Evolutionary conservation across 1,140 invertebrate species (phyloP), one percentile per base, ranked within the genome.

Genomic region (Drosophila bifasciata): DNA sequence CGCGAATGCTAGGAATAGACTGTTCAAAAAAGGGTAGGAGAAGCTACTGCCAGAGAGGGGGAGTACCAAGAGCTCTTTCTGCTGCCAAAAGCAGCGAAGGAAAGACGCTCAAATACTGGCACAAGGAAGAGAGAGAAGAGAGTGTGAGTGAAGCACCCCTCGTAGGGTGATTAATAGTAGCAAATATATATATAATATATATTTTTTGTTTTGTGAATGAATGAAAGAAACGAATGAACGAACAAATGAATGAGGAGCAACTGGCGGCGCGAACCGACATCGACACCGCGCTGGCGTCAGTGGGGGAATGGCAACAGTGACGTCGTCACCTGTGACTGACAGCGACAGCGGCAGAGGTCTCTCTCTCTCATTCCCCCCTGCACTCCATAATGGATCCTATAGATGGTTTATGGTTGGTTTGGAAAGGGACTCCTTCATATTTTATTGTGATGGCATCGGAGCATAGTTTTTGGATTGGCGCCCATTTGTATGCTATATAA

Each of bases 401-500:
- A 36, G 32, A 36, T 36, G 32, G 32, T 36, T 36, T 36, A 13
- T 36, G 32, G 32, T 13, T 36, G 32, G 32, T 36, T n/a, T n/a
- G n/a, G 32, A 3, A 4, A 13, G 11, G 32, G 3, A 13, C 11
- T 13, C 11, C 3, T n/a, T n/a, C n/a, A n/a, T n/a, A 11, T 36
- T 36, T 36, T 36, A 36, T 36, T 36, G 32, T 36, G 32, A 36
- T 36, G 32, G 32, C 45, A 45, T 13, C 11, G 23, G 11, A 63
- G 57, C 41, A 58, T 58, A 64, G 59, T 53, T 60, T 32, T 69
- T 61, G 59, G 56, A 66, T 66, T 63, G 62, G 39, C 58, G 66
- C 66, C 57, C 66, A 76, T 80, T 80, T 69, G 67, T 85, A 73
- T 72, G 72, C 81, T 69, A 86, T 76, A 62, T 80, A 79, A 84